Evolutionary conservation across 2,797 vertebrate species (phyloP).

Genomic region (Petrocephalus schoutedeni): DNA sequence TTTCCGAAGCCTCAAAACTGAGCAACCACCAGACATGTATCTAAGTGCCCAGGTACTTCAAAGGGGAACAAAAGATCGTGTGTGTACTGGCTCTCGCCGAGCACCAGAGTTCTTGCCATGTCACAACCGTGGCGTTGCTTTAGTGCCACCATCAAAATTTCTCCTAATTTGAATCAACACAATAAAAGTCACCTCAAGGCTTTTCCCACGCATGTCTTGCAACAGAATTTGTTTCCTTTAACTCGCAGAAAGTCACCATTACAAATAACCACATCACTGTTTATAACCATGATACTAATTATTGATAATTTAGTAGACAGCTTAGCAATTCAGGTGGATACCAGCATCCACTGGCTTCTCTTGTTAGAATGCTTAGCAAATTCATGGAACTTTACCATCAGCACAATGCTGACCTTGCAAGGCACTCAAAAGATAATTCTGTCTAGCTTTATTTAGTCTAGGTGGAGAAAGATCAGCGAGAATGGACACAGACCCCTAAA

Average conservation of each 20-base stretch:
- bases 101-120: too few relatives aligned
- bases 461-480: neutral
- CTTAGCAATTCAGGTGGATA: neutral
- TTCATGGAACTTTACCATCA: neutral
- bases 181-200: neutral
- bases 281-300: neutral
- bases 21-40: neutral
- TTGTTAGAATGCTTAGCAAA: neutral
- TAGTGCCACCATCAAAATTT: neutral
- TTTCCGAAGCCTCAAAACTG: neutral
- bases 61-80: neutral
- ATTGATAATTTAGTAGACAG: neutral
- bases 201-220: neutral
- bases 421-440: neutral
- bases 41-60: neutral
- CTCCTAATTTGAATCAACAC: neutral
- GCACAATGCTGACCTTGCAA: slow-evolving; percentile 11
- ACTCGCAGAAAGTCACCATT: neutral
- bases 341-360: neutral
- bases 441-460: slow-evolving; percentile 15
- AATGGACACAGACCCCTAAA: neutral
- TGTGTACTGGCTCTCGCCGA: neutral
- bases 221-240: neutral
- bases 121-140: neutral
- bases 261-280: neutral